Base-by-base conservation (phyloP, 1,140 invertebrate species). In the Macrocentrus cingulum region DNA sequence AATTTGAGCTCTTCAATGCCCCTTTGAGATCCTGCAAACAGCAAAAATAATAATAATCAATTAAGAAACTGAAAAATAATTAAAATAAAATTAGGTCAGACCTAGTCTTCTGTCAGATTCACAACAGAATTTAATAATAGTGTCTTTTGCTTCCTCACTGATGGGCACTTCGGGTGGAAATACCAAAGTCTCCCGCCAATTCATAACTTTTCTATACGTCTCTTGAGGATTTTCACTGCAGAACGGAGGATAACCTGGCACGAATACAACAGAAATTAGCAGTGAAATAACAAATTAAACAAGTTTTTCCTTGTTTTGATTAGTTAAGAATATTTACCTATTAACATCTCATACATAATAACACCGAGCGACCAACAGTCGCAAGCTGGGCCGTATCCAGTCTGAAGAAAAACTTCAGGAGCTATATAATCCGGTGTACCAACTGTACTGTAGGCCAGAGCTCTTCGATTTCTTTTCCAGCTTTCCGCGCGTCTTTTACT, bases 281-380 rank as follows among this genome's bases (percentile, higher is more conserved):
- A 15, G 9, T 56, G 36, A 13, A 16, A 51, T 25, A 44, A 53
- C 32, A 13, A 11, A 49, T 45, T 45, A 18, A 22, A n/a, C 19
- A 6, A 41, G 11, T 25, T 16, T 18, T 19, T 13, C n/a, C n/a
- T n/a, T n/a, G n/a, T n/a, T n/a, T n/a, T n/a, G n/a, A n/a, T n/a
- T n/a, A n/a, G n/a, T n/a, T n/a, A n/a, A n/a, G 36, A 16, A 22
- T 37, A 60, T 51, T 15, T 74, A 89, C 90, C 97, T 81, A 99
- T 99, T 53, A 99, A 84, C 98, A 99, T 99, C 84, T 99, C 98
- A 80, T 98, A 99, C 97, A 99, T 99, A 65, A 99, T 99, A 42
- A 99, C 97, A 41, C 98, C 98, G 41, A 99, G 83, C 50, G 95
- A 98, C 98, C 97, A 99, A 92, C 96, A 99, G 82, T 99, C 98